A percentile compares a stretch with the other conserved stretches of the same genome.
Conservation (phyloP, 2,797 vertebrate species). For the Pteronotus mesoamericanus region DNA sequence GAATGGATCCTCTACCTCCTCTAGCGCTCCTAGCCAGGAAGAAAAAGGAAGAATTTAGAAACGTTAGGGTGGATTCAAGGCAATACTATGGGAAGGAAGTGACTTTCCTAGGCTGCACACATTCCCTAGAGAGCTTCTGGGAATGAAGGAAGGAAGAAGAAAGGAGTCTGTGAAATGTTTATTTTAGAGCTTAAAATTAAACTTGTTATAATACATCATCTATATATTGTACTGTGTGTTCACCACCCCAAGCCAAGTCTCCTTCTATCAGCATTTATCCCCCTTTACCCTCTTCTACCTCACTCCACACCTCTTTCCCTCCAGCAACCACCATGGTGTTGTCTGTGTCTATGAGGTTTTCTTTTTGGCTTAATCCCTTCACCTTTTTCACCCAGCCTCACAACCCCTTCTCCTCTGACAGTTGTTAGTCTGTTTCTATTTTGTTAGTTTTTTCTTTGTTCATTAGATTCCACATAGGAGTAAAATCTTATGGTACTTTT, state of each 20-base stretch:
- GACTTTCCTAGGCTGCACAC: not conserved
- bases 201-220: not conserved
- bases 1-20: not conserved
- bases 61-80: not conserved
- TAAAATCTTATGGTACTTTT: not conserved
- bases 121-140: not conserved
- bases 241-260: too few species aligned
- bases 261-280: too few species aligned
- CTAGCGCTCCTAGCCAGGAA: not conserved
- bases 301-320: too few species aligned
- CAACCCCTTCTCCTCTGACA: too few species aligned
- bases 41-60: not conserved
- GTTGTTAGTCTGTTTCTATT: not conserved
- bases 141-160: not conserved
- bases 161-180: not conserved
- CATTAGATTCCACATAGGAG: not conserved
- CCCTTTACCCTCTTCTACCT: too few species aligned
- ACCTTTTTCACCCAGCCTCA: too few species aligned
- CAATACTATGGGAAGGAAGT: not conserved
- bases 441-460: not conserved
- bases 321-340: too few species aligned
- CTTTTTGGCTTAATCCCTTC: too few species aligned
- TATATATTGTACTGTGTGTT: too few species aligned
- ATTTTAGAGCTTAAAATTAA: not conserved
- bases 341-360: too few species aligned